A percentile compares a stretch with the other conserved stretches of the same genome.
These are phyloP conservation scores for Drosophila cardini DNA, from an alignment of 1,140 invertebrate genomes.

Conservation along the genomic window DNA sequence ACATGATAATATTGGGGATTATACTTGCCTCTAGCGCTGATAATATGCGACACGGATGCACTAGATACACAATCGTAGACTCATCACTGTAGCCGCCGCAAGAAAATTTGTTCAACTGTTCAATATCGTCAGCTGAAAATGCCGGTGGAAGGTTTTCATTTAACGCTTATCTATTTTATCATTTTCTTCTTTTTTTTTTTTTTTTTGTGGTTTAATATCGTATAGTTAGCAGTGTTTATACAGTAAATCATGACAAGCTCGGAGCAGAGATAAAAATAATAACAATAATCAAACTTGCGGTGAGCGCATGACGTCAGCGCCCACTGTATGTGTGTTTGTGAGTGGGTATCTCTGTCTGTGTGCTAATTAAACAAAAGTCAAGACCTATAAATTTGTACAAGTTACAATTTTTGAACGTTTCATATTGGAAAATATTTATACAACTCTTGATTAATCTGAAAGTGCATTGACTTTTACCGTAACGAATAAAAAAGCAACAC, in stretches of 20 bases:
- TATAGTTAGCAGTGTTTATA: constrained; percentile 48
- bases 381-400: constrained; percentile 23
- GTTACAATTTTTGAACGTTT: constrained; percentile 6
- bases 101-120: constrained; percentile 91
- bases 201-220: constrained; percentile 32
- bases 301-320: constrained; percentile 63
- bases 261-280: constrained; percentile 59
- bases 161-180: constrained; percentile 24
- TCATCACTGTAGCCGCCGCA: constrained; percentile 92
- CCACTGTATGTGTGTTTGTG: constrained; percentile 5
- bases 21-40: constrained; percentile 90
- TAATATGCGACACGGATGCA: constrained; percentile 94
- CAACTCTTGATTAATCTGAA: not conserved
- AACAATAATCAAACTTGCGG: constrained; percentile 12
- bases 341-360: constrained; percentile 23
- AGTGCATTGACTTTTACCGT: constrained; percentile 58
- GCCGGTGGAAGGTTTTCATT: constrained; percentile 23
- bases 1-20: not conserved
- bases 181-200: constrained; percentile 10
- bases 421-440: constrained; percentile 24
- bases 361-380: constrained; percentile 65
- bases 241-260: constrained; percentile 45
- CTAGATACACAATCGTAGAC: constrained; percentile 92
- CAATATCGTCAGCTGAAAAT: constrained; percentile 90
- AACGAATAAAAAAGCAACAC: constrained; percentile 4